These are phyloP conservation scores for Danio tinwini DNA, from an alignment of 2,797 vertebrate genomes.

Conservation along the genomic window DNA sequence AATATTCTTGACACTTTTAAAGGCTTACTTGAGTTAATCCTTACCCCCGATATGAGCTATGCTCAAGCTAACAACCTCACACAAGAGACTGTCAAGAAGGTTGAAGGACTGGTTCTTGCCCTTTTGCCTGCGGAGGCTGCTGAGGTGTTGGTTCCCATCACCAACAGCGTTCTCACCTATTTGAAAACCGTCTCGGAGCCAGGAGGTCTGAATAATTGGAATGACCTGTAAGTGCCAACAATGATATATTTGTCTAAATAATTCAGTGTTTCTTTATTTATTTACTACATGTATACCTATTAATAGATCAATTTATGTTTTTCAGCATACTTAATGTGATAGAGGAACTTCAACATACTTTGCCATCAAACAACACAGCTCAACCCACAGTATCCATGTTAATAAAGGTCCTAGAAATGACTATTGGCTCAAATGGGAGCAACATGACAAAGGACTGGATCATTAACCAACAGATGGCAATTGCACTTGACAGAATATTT, in stretches of 20 bases:
- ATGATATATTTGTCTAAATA: not conserved
- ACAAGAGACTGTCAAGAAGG: constrained; percentile 60
- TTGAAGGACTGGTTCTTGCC: constrained; percentile 60
- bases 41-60: constrained; percentile 62
- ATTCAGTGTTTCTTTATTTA: no score
- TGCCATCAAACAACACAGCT: constrained; percentile 65
- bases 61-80: constrained; percentile 63
- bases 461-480: not conserved
- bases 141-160: constrained; percentile 61
- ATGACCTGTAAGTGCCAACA: constrained; percentile 72
- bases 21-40: constrained; percentile 64
- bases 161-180: constrained; percentile 64
- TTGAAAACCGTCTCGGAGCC: constrained; percentile 61
- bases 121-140: constrained; percentile 50
- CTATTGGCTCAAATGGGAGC: constrained; percentile 68
- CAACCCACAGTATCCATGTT: constrained; percentile 63
- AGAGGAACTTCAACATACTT: constrained; percentile 61
- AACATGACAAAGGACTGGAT: constrained; percentile 60
- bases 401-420: constrained; percentile 65
- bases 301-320: not conserved
- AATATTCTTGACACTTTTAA: constrained; percentile 63
- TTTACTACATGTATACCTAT: not conserved
- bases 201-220: constrained; percentile 66
- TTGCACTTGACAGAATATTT: not conserved
- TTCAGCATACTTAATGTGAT: constrained; percentile 73